Conservation (phyloP, 2,888 invertebrate species). For the Eilema caniola region DNA sequence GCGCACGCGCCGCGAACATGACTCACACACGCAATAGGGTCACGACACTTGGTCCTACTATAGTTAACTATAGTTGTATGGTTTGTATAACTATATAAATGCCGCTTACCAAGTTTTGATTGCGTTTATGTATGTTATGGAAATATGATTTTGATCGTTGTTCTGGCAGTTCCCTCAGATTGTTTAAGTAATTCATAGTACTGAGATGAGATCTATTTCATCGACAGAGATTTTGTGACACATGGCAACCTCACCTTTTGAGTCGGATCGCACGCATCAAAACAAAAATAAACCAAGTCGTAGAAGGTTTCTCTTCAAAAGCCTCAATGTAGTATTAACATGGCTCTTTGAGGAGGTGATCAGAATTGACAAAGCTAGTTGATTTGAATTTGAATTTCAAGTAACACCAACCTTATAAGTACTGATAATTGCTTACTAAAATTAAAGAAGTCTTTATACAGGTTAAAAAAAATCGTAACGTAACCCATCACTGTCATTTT, state of each 20-base stretch:
- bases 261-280: too few species aligned
- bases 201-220: too few species aligned
- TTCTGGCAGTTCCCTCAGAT: not conserved
- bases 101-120: slow-evolving; percentile 78
- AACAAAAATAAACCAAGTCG: too few species aligned
- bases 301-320: too few species aligned
- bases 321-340: too few species aligned
- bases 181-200: not conserved
- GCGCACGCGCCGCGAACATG: slow-evolving; percentile 82
- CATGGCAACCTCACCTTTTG: too few species aligned
- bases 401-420: too few species aligned
- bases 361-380: too few species aligned
- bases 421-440: not conserved
- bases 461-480: not conserved
- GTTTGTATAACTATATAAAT: slow-evolving; percentile 62
- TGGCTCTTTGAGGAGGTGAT: too few species aligned
- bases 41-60: slow-evolving; percentile 74
- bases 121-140: slow-evolving; percentile 63
- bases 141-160: slow-evolving; percentile 61
- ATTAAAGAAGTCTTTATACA: not conserved
- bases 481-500: slow-evolving; percentile 43
- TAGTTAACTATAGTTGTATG: slow-evolving; percentile 58
- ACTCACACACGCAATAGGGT: slow-evolving; percentile 85
- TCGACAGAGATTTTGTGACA: too few species aligned
- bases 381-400: too few species aligned